phyloP scores from a whole-genome alignment of 2,797 vertebrate species.

The Pelodytes ibericus region DNA sequence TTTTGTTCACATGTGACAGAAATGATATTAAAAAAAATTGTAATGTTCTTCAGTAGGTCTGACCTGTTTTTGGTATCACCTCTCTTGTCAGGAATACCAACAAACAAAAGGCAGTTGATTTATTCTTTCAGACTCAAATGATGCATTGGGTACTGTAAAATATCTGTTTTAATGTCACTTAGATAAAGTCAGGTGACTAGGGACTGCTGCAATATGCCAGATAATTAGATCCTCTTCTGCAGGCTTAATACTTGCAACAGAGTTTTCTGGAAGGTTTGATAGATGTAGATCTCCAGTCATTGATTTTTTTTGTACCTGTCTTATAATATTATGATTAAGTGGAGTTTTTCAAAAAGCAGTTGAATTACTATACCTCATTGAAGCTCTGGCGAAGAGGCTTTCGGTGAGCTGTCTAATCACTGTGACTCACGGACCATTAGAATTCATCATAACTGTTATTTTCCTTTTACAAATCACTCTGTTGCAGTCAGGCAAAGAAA shows the following conservation, averaged over 20 bases:
- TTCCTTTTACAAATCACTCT: slow-evolving; percentile 58
- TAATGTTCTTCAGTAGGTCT: slow-evolving; percentile 31
- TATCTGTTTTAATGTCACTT: slow-evolving; percentile 68
- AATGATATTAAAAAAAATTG: slow-evolving; percentile 19
- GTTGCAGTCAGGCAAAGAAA: slow-evolving; percentile 26
- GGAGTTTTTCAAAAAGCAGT: slow-evolving; percentile 19
- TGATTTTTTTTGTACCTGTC: slow-evolving; percentile 62
- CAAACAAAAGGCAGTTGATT: slow-evolving; percentile 55
- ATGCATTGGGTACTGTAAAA: slow-evolving; percentile 62
- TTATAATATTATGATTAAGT: slow-evolving; percentile 60
- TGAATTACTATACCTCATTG: slow-evolving; percentile 57
- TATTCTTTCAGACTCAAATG: slow-evolving; percentile 61
- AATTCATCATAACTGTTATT: slow-evolving; percentile 61
- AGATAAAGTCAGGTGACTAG: slow-evolving; percentile 61
- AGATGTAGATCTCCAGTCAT: slow-evolving; percentile 61
- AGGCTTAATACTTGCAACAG: slow-evolving; percentile 59
- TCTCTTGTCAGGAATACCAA: slow-evolving; percentile 12
- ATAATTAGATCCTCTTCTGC: slow-evolving; percentile 65
- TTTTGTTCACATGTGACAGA: too few species aligned
- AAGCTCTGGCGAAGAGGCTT: slow-evolving; percentile 60
- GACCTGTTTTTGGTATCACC: slow-evolving; percentile 39
- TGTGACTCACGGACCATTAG: slow-evolving; percentile 48
- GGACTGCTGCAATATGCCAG: slow-evolving; percentile 60
- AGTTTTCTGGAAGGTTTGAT: slow-evolving; percentile 58
- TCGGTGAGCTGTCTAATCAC: slow-evolving; percentile 51